These are phyloP conservation scores for Pseudonaja textilis DNA, from an alignment of 2,113 vertebrate genomes.

Conservation along the genomic window DNA sequence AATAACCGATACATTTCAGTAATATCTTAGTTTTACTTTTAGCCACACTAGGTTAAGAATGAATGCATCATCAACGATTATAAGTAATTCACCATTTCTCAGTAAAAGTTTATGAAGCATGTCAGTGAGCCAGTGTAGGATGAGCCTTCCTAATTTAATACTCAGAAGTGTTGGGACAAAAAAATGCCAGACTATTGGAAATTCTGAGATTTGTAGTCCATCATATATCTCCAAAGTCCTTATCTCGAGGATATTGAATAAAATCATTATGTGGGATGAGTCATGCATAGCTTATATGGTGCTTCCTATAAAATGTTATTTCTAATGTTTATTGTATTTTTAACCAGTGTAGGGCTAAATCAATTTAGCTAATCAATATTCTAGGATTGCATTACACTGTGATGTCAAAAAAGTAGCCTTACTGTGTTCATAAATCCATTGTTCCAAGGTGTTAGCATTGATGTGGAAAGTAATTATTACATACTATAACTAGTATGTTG, in stretches of 20 bases:
- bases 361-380: neutral
- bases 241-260: neutral
- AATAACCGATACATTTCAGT: neutral
- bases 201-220: neutral
- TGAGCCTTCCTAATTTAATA: neutral
- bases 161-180: neutral
- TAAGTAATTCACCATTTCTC: neutral
- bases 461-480: neutral
- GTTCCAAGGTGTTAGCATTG: neutral
- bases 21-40: slow-evolving; percentile 1
- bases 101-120: neutral
- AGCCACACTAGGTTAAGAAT: neutral
- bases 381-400: neutral
- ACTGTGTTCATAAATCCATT: neutral
- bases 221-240: neutral
- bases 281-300: neutral
- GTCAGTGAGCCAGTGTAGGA: neutral
- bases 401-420: neutral
- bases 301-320: neutral
- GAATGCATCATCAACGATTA: neutral
- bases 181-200: neutral
- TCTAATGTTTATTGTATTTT: slow-evolving; percentile 21
- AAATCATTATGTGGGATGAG: neutral
- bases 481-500: neutral
- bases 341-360: rapidly evolving